Evolutionary conservation across 2,797 vertebrate species (phyloP).

Genomic region (Neosilurus hyrtlii): DNA sequence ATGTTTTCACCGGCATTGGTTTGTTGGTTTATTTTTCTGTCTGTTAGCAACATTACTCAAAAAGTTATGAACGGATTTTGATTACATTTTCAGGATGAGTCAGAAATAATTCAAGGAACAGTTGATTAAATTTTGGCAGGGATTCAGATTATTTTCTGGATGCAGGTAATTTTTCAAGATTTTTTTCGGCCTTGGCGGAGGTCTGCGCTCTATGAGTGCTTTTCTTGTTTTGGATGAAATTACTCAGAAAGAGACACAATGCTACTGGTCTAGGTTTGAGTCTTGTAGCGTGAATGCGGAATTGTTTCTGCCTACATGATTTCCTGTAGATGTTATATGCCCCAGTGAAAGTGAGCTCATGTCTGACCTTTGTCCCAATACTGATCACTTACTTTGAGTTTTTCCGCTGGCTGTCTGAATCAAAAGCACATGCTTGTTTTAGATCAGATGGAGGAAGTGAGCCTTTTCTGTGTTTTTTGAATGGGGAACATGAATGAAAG

Average conservation of each 20-base stretch:
- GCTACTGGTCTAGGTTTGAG: not conserved
- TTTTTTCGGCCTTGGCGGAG: no score
- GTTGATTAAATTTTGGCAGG: no score
- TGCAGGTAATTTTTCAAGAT: no score
- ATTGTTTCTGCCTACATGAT: not conserved
- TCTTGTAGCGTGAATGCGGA: not conserved
- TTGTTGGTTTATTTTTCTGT: no score
- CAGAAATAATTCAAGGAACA: no score
- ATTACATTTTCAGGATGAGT: no score
- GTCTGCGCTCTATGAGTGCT: no score
- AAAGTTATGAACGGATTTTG: no score
- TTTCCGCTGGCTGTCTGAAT: conserved; percentile 5
- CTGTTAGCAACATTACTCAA: no score
- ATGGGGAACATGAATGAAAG: not conserved
- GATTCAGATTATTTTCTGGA: no score
- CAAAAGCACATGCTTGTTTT: not conserved
- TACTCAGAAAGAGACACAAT: not conserved
- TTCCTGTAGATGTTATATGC: not conserved
- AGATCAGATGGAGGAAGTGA: not conserved
- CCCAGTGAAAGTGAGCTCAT: conserved; percentile 11
- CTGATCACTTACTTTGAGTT: not conserved
- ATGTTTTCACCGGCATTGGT: no score
- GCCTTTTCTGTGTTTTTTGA: not conserved
- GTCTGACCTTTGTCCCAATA: conserved; percentile 21
- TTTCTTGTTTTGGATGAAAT: not conserved